Evolutionary conservation across 1,140 invertebrate genomes (phyloP).

Genomic region (Plectrocnemia conspersa): DNA sequence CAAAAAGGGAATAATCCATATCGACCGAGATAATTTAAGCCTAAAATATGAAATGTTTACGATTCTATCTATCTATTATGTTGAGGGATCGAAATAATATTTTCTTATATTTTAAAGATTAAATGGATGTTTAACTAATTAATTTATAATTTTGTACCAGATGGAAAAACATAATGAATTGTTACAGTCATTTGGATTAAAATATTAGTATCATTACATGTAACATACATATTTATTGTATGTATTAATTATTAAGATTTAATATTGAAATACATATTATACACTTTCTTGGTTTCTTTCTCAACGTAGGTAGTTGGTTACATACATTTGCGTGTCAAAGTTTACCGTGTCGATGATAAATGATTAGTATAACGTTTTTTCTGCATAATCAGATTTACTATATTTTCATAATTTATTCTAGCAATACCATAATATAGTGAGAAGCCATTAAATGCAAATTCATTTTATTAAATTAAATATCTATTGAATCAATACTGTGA

Average conservation of each 20-base stretch:
- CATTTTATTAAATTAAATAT: background rate
- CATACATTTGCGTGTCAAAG: background rate
- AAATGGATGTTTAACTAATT: too few relatives aligned
- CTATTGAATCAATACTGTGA: too few relatives aligned
- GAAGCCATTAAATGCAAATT: slow-evolving; percentile 17
- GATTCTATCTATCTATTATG: too few relatives aligned
- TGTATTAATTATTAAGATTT: too few relatives aligned
- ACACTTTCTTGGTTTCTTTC: slow-evolving; percentile 28
- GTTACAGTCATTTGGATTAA: too few relatives aligned
- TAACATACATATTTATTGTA: too few relatives aligned
- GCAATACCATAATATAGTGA: slow-evolving; percentile 14
- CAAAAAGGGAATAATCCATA: slow-evolving; percentile 18
- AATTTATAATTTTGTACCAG: too few relatives aligned
- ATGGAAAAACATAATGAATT: too few relatives aligned
- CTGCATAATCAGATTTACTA: slow-evolving; percentile 32
- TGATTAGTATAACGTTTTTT: slow-evolving; percentile 15
- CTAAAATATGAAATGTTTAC: background rate
- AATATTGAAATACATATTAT: too few relatives aligned
- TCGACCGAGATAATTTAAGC: slow-evolving; percentile 15
- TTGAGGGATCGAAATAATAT: too few relatives aligned
- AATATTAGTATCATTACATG: too few relatives aligned
- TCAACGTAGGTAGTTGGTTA: background rate
- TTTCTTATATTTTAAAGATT: too few relatives aligned
- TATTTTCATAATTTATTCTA: slow-evolving; percentile 25
- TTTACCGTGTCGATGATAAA: slow-evolving; percentile 20